Conservation (phyloP, 2,797 vertebrate species). For the Malacoctenus gilli region DNA sequence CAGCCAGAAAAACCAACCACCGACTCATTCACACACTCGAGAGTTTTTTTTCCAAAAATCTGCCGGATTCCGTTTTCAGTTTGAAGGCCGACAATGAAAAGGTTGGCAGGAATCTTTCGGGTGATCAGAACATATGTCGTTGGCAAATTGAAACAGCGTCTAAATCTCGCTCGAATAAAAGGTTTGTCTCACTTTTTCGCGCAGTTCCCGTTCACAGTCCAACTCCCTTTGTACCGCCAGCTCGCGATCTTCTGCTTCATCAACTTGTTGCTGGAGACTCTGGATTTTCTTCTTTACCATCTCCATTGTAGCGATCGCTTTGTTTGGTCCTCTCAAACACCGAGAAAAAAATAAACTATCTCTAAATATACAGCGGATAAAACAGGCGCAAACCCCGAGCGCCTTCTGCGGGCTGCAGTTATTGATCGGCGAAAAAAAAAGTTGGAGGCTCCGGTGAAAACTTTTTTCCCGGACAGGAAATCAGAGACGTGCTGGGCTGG, state of each 20-base stretch:
- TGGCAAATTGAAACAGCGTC: neutral
- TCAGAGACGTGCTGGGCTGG: slow-evolving; percentile 61
- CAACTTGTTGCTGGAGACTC: slow-evolving; percentile 88
- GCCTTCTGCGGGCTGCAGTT: neutral
- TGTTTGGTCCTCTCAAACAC: neutral
- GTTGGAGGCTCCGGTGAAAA: slow-evolving; percentile 34
- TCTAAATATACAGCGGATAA: too few species aligned
- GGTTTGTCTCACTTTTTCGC: slow-evolving; percentile 88
- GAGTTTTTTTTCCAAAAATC: too few species aligned
- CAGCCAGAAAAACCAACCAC: too few species aligned
- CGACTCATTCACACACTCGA: too few species aligned
- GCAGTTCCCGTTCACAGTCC: slow-evolving; percentile 87
- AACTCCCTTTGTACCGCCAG: slow-evolving; percentile 85
- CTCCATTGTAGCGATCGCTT: slow-evolving; percentile 77
- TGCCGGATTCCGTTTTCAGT: neutral
- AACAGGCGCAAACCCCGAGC: too few species aligned
- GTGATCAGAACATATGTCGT: neutral
- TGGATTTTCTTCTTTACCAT: slow-evolving; percentile 93
- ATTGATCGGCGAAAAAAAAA: slow-evolving; percentile 24
- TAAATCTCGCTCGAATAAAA: neutral
- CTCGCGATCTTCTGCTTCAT: slow-evolving; percentile 90
- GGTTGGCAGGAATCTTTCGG: neutral
- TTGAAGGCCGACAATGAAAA: neutral
- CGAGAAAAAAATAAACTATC: neutral
- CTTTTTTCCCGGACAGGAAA: slow-evolving; percentile 65